phyloP scores from a whole-genome alignment of 2,888 invertebrate species.

The Spicauda simplicius region DNA sequence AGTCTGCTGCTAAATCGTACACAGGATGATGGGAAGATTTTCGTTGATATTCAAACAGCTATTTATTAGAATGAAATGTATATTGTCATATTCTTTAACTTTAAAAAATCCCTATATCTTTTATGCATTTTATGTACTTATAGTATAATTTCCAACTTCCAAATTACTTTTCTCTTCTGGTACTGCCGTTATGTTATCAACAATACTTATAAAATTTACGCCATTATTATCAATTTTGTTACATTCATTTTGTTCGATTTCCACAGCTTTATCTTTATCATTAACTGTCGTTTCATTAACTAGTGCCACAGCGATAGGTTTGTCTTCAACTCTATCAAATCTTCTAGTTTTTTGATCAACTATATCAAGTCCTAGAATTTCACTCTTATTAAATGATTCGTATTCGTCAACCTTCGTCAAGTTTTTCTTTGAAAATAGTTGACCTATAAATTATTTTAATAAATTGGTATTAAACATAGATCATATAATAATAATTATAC shows the following conservation, averaged over 20 bases:
- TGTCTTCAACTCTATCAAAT: not conserved
- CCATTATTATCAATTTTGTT: not conserved
- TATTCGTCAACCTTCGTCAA: not conserved
- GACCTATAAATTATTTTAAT: not conserved
- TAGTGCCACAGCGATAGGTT: not conserved
- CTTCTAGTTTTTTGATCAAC: not conserved
- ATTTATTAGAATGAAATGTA: too few relatives aligned
- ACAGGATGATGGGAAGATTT: too few relatives aligned
- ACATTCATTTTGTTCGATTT: not conserved
- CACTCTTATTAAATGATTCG: not conserved
- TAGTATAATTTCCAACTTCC: not conserved
- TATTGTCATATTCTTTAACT: too few relatives aligned
- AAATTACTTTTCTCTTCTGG: not conserved
- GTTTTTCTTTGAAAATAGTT: not conserved
- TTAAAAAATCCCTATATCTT: too few relatives aligned
- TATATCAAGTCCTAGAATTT: not conserved
- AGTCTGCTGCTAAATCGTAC: too few relatives aligned
- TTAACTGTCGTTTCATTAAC: not conserved
- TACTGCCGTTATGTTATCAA: not conserved
- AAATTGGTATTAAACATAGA: too few relatives aligned
- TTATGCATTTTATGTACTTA: not conserved
- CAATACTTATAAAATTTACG: not conserved
- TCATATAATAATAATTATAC: too few relatives aligned
- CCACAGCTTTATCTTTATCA: not conserved
- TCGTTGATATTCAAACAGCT: too few relatives aligned